Conservation (phyloP, 2,113 vertebrate genomes). For the Xerus inauris region DNA sequence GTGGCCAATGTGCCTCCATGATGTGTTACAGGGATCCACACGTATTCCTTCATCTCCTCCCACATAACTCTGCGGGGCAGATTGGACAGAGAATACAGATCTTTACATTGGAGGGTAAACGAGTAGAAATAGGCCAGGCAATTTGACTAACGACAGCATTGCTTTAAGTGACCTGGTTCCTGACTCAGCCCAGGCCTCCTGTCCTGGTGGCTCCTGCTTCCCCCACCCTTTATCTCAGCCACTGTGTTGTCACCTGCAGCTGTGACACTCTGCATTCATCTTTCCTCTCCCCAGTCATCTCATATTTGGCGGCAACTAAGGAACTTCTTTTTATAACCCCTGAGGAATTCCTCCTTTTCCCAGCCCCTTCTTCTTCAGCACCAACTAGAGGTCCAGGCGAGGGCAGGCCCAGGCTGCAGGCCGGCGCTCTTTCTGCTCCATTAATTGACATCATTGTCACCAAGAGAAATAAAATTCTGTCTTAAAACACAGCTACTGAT, state of each 20-base stretch:
- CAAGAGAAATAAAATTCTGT: background rate
- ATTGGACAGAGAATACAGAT: background rate
- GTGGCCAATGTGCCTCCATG: background rate
- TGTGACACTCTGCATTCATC: background rate
- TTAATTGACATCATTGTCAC: background rate
- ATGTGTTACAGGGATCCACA: background rate
- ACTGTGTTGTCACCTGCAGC: background rate
- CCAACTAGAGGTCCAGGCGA: background rate
- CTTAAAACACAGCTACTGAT: background rate
- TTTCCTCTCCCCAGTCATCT: background rate
- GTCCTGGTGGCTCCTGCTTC: background rate
- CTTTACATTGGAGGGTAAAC: background rate
- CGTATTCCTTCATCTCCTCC: background rate
- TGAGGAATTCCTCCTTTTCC: background rate
- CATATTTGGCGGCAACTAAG: background rate
- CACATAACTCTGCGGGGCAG: background rate
- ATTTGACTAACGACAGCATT: background rate
- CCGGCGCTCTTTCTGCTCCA: background rate
- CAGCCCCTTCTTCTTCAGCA: background rate
- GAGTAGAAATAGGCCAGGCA: background rate
- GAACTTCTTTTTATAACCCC: background rate
- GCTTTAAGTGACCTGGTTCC: background rate
- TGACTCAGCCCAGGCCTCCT: fast-evolving
- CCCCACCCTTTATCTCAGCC: background rate
- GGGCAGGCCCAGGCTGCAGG: background rate